Percentiles rank a stretch among this genome's conserved stretches.
Conservation (phyloP, 2,888 invertebrate genomes). For the Pogonocherus hispidulus region DNA sequence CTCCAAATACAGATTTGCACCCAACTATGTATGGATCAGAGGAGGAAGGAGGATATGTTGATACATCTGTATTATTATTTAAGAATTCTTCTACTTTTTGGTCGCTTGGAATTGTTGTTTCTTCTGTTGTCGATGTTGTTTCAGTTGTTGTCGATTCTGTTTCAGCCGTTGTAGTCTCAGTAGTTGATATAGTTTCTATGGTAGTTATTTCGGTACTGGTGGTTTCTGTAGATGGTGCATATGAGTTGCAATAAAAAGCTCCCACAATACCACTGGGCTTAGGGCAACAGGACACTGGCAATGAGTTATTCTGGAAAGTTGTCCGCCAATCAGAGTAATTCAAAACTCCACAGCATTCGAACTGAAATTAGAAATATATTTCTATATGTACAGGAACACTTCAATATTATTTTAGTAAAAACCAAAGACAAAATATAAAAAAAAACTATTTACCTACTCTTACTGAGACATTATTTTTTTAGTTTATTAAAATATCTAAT, state of each 20-base stretch:
- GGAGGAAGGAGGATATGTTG: no score
- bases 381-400: no score
- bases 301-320: constrained; percentile 55
- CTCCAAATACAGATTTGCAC: constrained; percentile 71
- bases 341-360: constrained; percentile 81
- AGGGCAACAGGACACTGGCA: constrained; percentile 79
- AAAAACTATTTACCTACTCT: constrained; percentile 2
- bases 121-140: neutral
- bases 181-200: neutral
- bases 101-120: neutral
- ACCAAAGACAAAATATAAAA: neutral
- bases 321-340: constrained; percentile 57
- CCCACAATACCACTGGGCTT: constrained; percentile 69
- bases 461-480: no score
- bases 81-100: no score
- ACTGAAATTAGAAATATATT: constrained; percentile 67
- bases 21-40: neutral
- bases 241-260: constrained; percentile 61
- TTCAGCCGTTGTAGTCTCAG: neutral
- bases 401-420: neutral
- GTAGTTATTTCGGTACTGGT: neutral
- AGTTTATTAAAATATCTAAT: no score
- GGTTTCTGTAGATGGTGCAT: neutral
- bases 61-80: no score
- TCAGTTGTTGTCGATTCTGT: neutral